A percentile compares a stretch with the other conserved stretches of the same genome.
These are phyloP conservation scores for Drosophila ercepeae DNA, from an alignment of 1,140 invertebrate genomes.

Conservation along the genomic window DNA sequence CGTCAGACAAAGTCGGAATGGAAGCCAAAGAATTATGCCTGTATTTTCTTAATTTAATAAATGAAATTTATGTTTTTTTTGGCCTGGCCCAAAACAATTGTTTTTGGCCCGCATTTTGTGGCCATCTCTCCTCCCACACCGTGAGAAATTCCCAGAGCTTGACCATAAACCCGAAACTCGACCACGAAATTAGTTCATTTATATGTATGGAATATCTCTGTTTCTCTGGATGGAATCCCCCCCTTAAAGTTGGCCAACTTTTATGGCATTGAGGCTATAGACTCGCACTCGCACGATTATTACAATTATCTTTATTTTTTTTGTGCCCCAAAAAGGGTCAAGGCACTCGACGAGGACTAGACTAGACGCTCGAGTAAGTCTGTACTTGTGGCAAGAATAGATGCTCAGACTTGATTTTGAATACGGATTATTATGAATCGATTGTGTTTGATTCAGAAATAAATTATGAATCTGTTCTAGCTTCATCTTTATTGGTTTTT, in stretches of 20 bases:
- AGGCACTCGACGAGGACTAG: conserved; percentile 18
- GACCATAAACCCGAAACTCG: conserved; percentile 50
- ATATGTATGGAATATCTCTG: conserved; percentile 44
- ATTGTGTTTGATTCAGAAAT: too few species aligned
- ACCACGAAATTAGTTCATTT: conserved; percentile 75
- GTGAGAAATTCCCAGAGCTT: conserved; percentile 71
- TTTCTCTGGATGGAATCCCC: conserved; percentile 11
- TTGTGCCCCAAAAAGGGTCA: conserved; percentile 35
- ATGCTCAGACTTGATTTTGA: conserved; percentile 5
- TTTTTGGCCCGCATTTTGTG: conserved; percentile 34
- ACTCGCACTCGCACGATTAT: too few species aligned
- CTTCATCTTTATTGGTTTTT: too few species aligned
- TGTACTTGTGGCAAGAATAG: conserved; percentile 10
- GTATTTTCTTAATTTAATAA: conserved; percentile 78
- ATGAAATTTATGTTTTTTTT: conserved; percentile 71
- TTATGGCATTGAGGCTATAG: conserved; percentile 71
- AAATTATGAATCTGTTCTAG: too few species aligned
- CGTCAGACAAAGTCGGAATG: conserved; percentile 53
- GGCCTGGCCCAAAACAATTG: conserved; percentile 69
- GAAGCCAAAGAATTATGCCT: conserved; percentile 77
- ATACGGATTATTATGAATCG: background rate
- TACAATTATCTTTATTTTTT: conserved; percentile 16
- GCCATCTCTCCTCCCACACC: conserved; percentile 48
- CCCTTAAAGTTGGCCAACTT: conserved; percentile 69
- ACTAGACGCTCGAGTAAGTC: conserved; percentile 12